Conservation (phyloP, 2,113 vertebrate genomes). For the Caranx melampygus region DNA sequence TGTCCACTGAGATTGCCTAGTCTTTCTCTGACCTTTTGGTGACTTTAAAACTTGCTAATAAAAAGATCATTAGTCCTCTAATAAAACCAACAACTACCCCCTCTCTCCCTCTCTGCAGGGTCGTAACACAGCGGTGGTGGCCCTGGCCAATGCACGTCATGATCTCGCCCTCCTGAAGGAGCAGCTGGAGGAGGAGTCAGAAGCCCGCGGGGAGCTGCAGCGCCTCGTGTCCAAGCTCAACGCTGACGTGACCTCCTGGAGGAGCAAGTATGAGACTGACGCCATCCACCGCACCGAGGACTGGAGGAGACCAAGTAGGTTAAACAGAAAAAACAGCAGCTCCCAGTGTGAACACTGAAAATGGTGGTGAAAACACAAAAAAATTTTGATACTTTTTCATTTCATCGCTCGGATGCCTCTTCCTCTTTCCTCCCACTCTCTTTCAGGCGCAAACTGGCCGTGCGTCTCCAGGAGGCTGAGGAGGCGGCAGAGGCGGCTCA, state of each 20-base stretch:
- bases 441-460: slow-evolving; percentile 75
- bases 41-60: too few species aligned
- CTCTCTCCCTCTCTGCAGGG: slow-evolving; percentile 47
- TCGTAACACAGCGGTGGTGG: slow-evolving; percentile 59
- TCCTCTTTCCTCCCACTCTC: slow-evolving; percentile 16
- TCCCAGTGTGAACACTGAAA: too few species aligned
- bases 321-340: not conserved
- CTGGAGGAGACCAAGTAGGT: slow-evolving; percentile 84
- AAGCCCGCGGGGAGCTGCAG: slow-evolving; percentile 76
- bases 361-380: not conserved
- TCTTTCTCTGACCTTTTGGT: too few species aligned
- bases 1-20: too few species aligned
- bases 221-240: slow-evolving; percentile 82
- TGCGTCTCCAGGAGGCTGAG: slow-evolving; percentile 82
- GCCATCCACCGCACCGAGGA: slow-evolving; percentile 80
- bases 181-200: slow-evolving; percentile 83
- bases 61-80: not conserved
- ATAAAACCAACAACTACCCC: not conserved
- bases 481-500: slow-evolving; percentile 77
- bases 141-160: slow-evolving; percentile 73
- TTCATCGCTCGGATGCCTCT: not conserved
- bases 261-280: slow-evolving; percentile 80
- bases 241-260: slow-evolving; percentile 80
- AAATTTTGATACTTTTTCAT: slow-evolving; percentile 1
- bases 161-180: slow-evolving; percentile 79